Conservation (phyloP, 2,888 invertebrate genomes). For the Molanna angustata region DNA sequence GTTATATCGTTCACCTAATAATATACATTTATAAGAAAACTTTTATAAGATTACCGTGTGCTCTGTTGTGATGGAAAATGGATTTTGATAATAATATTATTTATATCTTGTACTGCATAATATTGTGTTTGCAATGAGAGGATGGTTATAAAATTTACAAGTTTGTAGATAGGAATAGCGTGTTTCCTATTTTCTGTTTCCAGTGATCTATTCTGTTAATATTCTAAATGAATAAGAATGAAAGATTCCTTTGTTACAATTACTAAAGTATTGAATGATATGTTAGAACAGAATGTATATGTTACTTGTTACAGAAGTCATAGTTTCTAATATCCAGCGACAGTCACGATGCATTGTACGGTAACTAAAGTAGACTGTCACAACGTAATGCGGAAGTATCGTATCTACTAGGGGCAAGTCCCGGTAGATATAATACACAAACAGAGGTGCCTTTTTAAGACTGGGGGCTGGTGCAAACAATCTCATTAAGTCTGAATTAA, state of each 20-base stretch:
- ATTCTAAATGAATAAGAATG: neutral
- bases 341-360: neutral
- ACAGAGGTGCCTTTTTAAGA: slow-evolving; percentile 34
- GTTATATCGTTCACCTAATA: slow-evolving; percentile 26
- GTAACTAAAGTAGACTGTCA: neutral
- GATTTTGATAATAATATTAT: slow-evolving; percentile 24
- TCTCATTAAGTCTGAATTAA: slow-evolving; percentile 33
- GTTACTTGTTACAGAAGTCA: neutral
- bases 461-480: slow-evolving; percentile 34
- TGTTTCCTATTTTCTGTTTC: slow-evolving; percentile 10
- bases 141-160: no score
- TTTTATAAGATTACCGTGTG: slow-evolving; percentile 28
- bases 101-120: slow-evolving; percentile 26
- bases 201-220: slow-evolving; percentile 9
- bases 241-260: neutral
- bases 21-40: slow-evolving; percentile 21
- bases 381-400: no score
- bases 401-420: neutral
- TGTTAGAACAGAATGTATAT: neutral
- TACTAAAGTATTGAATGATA: neutral
- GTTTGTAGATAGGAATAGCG: slow-evolving; percentile 13
- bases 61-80: slow-evolving; percentile 22
- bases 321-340: neutral
- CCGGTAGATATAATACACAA: slow-evolving; percentile 3
- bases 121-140: slow-evolving; percentile 8